These are phyloP conservation scores for Seriola aureovittata DNA, from an alignment of 2,113 vertebrate species.

Conservation along the genomic window DNA sequence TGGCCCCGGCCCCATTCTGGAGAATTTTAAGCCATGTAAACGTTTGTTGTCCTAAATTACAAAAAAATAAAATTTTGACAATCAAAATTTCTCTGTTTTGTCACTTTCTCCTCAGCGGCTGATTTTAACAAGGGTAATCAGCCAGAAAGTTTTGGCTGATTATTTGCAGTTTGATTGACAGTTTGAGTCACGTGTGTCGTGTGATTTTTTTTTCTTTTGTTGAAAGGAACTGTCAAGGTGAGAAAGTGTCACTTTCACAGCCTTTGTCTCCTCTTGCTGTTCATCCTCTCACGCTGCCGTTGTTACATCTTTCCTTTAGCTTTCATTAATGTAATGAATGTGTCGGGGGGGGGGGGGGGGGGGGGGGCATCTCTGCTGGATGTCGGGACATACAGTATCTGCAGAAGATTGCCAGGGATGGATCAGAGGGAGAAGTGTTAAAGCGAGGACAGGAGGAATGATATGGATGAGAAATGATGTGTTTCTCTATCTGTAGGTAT, in stretches of 20 bases:
- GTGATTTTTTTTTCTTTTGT: neutral
- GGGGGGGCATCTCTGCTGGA: too few relatives aligned
- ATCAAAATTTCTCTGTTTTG: neutral
- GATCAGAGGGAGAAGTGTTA: too few relatives aligned
- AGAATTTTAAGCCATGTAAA: neutral
- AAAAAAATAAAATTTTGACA: neutral
- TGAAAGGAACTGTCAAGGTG: slow-evolving; percentile 2
- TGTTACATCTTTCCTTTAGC: slow-evolving; percentile 4
- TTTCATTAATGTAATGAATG: neutral
- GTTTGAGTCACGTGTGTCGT: neutral
- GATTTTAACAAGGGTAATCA: neutral
- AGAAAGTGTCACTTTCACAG: slow-evolving; percentile 36
- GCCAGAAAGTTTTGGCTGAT: neutral
- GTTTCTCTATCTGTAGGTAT: too few relatives aligned
- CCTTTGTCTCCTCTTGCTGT: slow-evolving; percentile 7
- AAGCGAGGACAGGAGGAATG: too few relatives aligned
- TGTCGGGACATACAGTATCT: too few relatives aligned
- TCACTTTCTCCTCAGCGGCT: neutral
- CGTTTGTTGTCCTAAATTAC: neutral
- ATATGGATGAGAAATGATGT: too few relatives aligned
- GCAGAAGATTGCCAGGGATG: too few relatives aligned
- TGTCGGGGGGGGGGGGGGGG: neutral
- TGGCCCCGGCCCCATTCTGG: too few relatives aligned
- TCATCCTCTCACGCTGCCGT: neutral
- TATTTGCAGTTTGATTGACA: slow-evolving; percentile 4